phyloP scores from a whole-genome alignment of 2,113 vertebrate genomes.

The Chloropsis hardwickii region DNA sequence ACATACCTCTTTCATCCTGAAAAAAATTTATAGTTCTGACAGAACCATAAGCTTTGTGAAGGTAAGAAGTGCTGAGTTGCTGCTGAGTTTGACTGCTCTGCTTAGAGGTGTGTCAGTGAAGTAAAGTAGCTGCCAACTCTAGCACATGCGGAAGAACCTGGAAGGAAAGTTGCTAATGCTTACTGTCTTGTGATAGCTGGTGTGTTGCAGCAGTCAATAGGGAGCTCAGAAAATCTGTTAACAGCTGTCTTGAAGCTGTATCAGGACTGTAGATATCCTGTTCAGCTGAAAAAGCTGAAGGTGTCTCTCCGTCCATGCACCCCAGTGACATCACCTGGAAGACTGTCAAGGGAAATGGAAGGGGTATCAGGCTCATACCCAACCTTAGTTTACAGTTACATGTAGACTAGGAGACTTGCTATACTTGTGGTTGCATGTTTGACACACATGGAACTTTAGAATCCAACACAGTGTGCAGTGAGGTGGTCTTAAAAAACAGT shows the following conservation, averaged over 20 bases:
- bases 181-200: not conserved
- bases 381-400: not conserved
- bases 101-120: not conserved
- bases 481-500: not conserved
- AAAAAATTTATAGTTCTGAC: not conserved
- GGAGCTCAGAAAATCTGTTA: not conserved
- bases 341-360: not conserved
- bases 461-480: not conserved
- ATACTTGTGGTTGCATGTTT: not conserved
- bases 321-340: not conserved
- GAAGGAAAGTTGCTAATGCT: not conserved
- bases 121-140: not conserved
- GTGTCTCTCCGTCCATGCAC: not conserved
- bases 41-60: not conserved
- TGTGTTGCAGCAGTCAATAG: not conserved
- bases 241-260: not conserved
- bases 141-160: not conserved
- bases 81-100: not conserved
- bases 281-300: not conserved
- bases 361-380: not conserved
- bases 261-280: not conserved
- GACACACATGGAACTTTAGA: not conserved
- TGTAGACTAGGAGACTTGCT: not conserved
- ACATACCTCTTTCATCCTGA: not conserved
- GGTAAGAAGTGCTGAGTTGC: not conserved